A percentile compares a stretch with the other conserved stretches of the same genome.
These are phyloP conservation scores for Coptotermes formosanus DNA, from an alignment of 1,140 invertebrate genomes.

Conservation along the genomic window DNA sequence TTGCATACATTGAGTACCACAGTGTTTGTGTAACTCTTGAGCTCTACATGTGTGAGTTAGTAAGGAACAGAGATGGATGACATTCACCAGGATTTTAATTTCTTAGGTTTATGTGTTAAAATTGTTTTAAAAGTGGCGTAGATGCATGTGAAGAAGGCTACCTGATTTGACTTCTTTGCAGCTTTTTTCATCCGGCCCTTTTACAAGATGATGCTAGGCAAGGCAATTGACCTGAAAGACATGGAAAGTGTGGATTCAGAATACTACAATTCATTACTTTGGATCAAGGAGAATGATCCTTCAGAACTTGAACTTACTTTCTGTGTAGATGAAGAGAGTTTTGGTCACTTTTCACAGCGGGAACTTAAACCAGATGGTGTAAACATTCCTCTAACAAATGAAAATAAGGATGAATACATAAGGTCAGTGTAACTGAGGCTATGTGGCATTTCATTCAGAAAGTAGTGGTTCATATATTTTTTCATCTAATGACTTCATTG, in stretches of 20 bases:
- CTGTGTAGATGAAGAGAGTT: constrained; percentile 93
- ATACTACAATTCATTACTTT: constrained; percentile 96
- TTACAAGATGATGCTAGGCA: constrained; percentile 99
- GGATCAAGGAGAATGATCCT: constrained; percentile 97
- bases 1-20: too few relatives aligned
- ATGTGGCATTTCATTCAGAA: background rate
- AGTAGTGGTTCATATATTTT: constrained; percentile 26
- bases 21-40: too few relatives aligned
- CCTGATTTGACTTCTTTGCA: constrained; percentile 47
- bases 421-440: constrained; percentile 59
- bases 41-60: too few relatives aligned
- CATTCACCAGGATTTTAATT: too few relatives aligned
- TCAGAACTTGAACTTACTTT: constrained; percentile 92
- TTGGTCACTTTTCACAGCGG: constrained; percentile 89
- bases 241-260: constrained; percentile 99
- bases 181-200: constrained; percentile 99
- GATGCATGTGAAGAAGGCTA: too few relatives aligned
- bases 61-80: too few relatives aligned
- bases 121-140: too few relatives aligned
- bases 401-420: constrained; percentile 98
- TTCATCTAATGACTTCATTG: too few relatives aligned
- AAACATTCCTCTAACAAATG: constrained; percentile 87
- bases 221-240: constrained; percentile 91
- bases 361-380: constrained; percentile 90
- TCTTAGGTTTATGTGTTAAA: too few relatives aligned